Percentiles rank a stretch among this genome's conserved stretches.
These are phyloP conservation scores for Chrysomela aeneicollis DNA, from an alignment of 2,888 invertebrate genomes.

Conservation along the genomic window DNA sequence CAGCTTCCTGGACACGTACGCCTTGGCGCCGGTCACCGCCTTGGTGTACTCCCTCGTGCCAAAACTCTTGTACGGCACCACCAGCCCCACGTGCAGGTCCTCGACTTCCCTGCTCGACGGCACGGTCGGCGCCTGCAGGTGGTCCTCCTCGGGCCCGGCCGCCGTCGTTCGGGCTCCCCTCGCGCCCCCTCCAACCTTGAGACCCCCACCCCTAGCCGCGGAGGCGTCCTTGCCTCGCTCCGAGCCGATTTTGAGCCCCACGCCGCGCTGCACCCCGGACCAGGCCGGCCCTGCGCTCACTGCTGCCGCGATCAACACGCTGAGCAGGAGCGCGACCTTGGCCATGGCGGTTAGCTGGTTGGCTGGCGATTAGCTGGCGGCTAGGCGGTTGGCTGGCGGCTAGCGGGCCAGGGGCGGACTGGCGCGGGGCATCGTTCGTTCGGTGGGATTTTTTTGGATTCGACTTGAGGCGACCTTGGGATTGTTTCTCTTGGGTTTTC, in stretches of 20 bases:
- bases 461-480: no score
- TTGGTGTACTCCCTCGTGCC: slow-evolving; percentile 77
- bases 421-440: not conserved
- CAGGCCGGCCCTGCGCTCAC: slow-evolving; percentile 61
- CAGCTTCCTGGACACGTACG: slow-evolving; percentile 72
- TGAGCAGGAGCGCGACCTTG: slow-evolving; percentile 54
- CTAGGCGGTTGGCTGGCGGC: slow-evolving; percentile 30
- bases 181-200: slow-evolving; percentile 54
- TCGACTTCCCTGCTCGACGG: slow-evolving; percentile 40
- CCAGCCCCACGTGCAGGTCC: slow-evolving; percentile 72
- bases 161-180: slow-evolving; percentile 50
- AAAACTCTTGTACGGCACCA: slow-evolving; percentile 80
- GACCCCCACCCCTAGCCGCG: slow-evolving; percentile 56
- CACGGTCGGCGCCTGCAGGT: slow-evolving; percentile 51
- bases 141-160: slow-evolving; percentile 55
- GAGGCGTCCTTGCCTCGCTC: slow-evolving; percentile 53
- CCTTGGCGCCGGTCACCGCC: slow-evolving; percentile 73
- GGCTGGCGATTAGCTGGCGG: slow-evolving; percentile 26
- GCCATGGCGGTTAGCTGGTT: slow-evolving; percentile 48
- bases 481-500: no score
- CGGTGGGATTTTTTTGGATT: no score
- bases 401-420: not conserved
- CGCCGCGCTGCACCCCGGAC: slow-evolving; percentile 59
- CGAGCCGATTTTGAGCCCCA: slow-evolving; percentile 56
- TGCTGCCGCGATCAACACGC: slow-evolving; percentile 55